These are phyloP conservation scores for Mechanitis mazaeus DNA, from an alignment of 2,888 invertebrate species.

Conservation along the genomic window DNA sequence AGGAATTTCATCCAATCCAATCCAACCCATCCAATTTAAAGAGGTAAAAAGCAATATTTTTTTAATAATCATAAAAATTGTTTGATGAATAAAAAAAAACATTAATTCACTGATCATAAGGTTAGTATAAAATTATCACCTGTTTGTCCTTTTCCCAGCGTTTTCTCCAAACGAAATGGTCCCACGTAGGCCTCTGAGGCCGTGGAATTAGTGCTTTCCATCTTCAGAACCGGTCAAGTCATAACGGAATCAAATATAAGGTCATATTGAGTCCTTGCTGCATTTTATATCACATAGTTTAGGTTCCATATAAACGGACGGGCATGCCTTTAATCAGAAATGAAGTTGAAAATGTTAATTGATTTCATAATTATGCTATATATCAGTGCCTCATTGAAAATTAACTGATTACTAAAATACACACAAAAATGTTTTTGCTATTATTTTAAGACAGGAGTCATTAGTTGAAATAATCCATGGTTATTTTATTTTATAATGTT, in stretches of 20 bases:
- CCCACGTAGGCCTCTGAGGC: slow-evolving; percentile 88
- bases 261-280: slow-evolving; percentile 27
- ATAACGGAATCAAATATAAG: slow-evolving; percentile 26
- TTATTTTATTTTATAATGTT: not conserved
- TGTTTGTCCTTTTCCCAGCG: slow-evolving; percentile 99
- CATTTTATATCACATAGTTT: slow-evolving; percentile 7
- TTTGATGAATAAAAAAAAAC: not conserved
- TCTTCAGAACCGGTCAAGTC: slow-evolving; percentile 44
- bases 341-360: not conserved
- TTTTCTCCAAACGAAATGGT: slow-evolving; percentile 98
- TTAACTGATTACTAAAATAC: not conserved
- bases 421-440: not conserved
- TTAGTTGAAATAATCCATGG: not conserved
- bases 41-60: too few species aligned
- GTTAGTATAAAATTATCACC: slow-evolving; percentile 79
- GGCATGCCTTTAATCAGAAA: slow-evolving; percentile 26
- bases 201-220: slow-evolving; percentile 58
- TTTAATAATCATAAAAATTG: too few species aligned
- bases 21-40: too few species aligned
- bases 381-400: slow-evolving; percentile 16
- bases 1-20: too few species aligned
- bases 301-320: slow-evolving; percentile 32
- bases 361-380: not conserved
- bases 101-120: not conserved
- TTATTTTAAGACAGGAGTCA: slow-evolving; percentile 3